A percentile compares a stretch with the other conserved stretches of the same genome.
Evolutionary conservation across 2,113 vertebrate genomes (phyloP).

Genomic region (Eclectus roratus): DNA sequence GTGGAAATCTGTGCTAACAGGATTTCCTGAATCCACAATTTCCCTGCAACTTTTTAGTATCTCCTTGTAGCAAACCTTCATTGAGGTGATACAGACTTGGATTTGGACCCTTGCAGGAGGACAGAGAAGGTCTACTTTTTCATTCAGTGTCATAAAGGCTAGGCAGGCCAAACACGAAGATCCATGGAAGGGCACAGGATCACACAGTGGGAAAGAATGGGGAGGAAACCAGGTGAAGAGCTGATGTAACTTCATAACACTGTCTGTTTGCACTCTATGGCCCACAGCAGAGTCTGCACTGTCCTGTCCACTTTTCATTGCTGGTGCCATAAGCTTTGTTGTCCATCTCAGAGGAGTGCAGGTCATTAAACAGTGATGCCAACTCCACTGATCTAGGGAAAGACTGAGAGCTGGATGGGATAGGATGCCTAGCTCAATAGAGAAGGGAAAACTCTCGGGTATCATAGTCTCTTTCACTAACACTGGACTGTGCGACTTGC

Average conservation of each 20-base stretch:
- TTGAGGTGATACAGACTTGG: not conserved
- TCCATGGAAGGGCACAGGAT: not conserved
- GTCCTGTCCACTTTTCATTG: not conserved
- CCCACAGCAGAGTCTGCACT: not conserved
- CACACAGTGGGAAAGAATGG: not conserved
- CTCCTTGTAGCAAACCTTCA: not conserved
- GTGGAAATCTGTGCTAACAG: not conserved
- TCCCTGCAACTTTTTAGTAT: not conserved
- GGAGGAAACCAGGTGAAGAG: not conserved
- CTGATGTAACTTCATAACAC: not conserved
- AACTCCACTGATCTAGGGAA: accelerated
- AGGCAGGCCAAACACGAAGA: not conserved
- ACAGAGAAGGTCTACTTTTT: not conserved
- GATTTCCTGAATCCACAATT: not conserved
- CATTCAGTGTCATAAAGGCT: not conserved
- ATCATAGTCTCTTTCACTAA: not conserved
- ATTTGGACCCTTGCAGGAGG: not conserved
- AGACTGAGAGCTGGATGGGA: not conserved
- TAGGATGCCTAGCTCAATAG: not conserved
- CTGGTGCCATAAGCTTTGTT: not conserved
- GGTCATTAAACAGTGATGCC: not conserved
- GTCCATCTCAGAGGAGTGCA: not conserved
- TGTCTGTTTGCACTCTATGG: accelerated
- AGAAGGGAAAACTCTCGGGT: not conserved
- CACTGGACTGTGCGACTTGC: not conserved